Percentiles rank a stretch among this genome's conserved stretches.
These are phyloP conservation scores for Axis porcinus DNA, from an alignment of 2,113 vertebrate genomes.

Conservation along the genomic window DNA sequence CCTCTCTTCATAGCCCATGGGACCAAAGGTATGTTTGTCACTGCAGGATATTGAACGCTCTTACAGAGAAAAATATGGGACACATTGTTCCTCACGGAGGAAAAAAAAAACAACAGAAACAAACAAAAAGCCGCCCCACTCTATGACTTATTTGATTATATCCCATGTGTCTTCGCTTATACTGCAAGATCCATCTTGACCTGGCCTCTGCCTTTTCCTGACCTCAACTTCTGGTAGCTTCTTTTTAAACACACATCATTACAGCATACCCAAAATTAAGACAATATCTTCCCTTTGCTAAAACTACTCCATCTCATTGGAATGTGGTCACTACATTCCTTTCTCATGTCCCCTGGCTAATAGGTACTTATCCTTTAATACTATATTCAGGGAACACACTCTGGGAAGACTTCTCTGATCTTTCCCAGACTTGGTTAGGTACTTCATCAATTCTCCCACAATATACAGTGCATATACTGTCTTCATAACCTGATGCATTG, in stretches of 20 bases:
- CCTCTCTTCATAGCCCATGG: not conserved
- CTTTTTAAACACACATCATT: not conserved
- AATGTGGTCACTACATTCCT: not conserved
- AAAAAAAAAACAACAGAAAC: not conserved
- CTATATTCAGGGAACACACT: not conserved
- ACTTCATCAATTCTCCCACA: not conserved
- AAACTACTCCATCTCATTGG: not conserved
- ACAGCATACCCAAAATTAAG: not conserved
- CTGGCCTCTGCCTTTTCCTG: not conserved
- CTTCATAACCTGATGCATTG: not conserved
- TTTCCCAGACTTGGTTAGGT: not conserved
- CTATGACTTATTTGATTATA: not conserved
- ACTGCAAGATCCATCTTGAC: not conserved
- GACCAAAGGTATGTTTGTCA: not conserved
- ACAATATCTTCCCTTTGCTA: not conserved
- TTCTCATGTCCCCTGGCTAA: not conserved
- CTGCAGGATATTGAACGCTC: not conserved
- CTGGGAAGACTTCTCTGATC: not conserved
- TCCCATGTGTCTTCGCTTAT: not conserved
- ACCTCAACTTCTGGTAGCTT: not conserved
- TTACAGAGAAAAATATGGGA: not conserved
- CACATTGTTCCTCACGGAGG: not conserved
- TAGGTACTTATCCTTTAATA: not conserved
- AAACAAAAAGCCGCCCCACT: not conserved
- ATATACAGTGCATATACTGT: not conserved